Percentiles rank a stretch among this genome's conserved stretches.
Conservation (phyloP, 1,140 invertebrate species). For the Brachionus rotundiformis region DNA sequence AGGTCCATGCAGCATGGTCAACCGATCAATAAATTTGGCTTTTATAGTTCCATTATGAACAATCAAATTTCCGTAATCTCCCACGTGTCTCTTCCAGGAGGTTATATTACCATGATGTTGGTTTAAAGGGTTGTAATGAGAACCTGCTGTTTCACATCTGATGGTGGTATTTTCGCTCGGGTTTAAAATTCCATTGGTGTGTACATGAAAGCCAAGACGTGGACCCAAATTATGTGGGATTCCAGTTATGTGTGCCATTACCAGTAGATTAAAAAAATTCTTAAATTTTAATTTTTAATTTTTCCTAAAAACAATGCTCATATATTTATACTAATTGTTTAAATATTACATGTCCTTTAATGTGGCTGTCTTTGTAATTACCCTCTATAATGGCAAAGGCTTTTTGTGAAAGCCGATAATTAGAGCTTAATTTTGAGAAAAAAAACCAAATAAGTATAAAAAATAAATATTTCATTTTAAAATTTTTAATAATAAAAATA, state of each 20-base stretch:
- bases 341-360: conserved; percentile 4
- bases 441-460: background rate
- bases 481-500: background rate
- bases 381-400: background rate
- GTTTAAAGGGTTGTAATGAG: conserved; percentile 20
- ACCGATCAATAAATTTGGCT: conserved; percentile 69
- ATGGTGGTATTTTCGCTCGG: background rate
- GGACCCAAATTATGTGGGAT: background rate
- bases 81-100: conserved; percentile 73
- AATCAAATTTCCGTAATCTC: conserved; percentile 82
- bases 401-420: background rate
- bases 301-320: too few relatives aligned
- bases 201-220: conserved; percentile 28
- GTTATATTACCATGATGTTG: conserved; percentile 55
- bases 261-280: background rate
- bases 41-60: conserved; percentile 64
- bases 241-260: conserved; percentile 10
- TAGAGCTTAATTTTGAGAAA: background rate
- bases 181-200: conserved; percentile 21
- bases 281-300: background rate
- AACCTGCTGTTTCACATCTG: conserved; percentile 53
- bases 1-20: conserved; percentile 74
- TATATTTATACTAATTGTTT: conserved; percentile 43
- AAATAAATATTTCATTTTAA: background rate
- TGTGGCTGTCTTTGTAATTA: background rate